These are phyloP conservation scores for Tiliacea aurago DNA, from an alignment of 2,888 invertebrate species.

Conservation along the genomic window DNA sequence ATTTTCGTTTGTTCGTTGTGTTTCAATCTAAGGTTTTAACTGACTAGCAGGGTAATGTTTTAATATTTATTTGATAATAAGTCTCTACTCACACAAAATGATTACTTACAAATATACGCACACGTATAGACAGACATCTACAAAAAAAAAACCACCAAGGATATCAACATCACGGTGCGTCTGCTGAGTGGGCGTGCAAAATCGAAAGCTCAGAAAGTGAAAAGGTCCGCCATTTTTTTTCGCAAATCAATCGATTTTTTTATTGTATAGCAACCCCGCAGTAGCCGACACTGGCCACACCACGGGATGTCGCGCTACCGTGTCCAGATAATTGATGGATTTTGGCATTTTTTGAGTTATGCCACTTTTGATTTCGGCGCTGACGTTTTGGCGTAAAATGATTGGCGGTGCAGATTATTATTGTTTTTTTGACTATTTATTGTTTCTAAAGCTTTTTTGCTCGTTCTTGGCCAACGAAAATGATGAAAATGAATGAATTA, in stretches of 20 bases:
- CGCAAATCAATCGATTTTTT: constrained; percentile 81
- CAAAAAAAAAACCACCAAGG: constrained; percentile 27
- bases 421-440: no score
- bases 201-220: constrained; percentile 81
- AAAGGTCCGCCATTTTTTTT: constrained; percentile 80
- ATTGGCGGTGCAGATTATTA: constrained; percentile 8
- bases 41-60: not conserved
- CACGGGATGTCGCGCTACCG: constrained; percentile 83
- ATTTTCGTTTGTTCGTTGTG: not conserved
- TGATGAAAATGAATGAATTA: no score
- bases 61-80: not conserved
- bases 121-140: not conserved
- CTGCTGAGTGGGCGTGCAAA: constrained; percentile 84
- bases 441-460: not conserved
- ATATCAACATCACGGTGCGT: constrained; percentile 45
- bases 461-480: not conserved
- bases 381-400: constrained; percentile 34
- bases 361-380: constrained; percentile 46
- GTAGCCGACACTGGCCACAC: constrained; percentile 74
- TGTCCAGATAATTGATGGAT: constrained; percentile 74
- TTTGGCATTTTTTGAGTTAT: constrained; percentile 73
- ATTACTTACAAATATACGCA: not conserved
- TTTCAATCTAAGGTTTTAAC: not conserved
- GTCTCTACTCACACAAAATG: not conserved
- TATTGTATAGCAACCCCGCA: constrained; percentile 56